Percentiles rank a stretch among this genome's conserved stretches.
Conservation (phyloP, 2,797 vertebrate genomes). For the Coendou prehensilis region DNA sequence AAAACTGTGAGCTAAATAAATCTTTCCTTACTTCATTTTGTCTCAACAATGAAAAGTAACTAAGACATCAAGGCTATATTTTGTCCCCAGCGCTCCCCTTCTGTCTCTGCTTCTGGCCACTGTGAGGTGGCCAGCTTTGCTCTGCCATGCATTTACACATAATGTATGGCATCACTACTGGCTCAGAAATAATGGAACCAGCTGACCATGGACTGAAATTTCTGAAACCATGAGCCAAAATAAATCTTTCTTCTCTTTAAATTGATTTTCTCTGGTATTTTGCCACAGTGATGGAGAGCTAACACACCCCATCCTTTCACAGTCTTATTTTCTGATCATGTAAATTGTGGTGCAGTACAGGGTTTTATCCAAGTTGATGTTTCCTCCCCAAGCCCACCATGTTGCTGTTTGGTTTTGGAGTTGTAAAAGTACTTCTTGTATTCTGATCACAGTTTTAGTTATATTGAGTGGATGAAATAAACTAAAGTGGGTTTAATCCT, state of each 20-base stretch:
- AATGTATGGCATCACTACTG: neutral
- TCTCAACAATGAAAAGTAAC: neutral
- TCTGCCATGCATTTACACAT: neutral
- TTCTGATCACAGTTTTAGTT: neutral
- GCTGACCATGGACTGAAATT: neutral
- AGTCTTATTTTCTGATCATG: neutral
- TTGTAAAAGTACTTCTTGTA: neutral
- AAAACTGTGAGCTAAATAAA: neutral
- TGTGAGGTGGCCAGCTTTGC: neutral
- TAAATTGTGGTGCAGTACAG: neutral
- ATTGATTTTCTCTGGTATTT: neutral
- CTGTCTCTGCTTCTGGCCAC: neutral
- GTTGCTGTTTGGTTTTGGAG: neutral
- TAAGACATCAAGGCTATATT: neutral
- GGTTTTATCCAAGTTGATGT: neutral
- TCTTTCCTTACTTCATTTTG: neutral
- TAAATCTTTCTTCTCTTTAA: neutral
- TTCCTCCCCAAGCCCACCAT: neutral
- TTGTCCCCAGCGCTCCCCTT: neutral
- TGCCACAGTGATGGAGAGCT: neutral
- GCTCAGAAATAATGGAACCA: neutral
- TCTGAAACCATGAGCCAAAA: neutral
- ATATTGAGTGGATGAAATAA: neutral
- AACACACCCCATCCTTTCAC: neutral
- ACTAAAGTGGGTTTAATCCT: neutral